A percentile compares a stretch with the other conserved stretches of the same genome.
These are phyloP conservation scores for Silurus lanzhouensis DNA, from an alignment of 2,797 vertebrate species.

Conservation along the genomic window DNA sequence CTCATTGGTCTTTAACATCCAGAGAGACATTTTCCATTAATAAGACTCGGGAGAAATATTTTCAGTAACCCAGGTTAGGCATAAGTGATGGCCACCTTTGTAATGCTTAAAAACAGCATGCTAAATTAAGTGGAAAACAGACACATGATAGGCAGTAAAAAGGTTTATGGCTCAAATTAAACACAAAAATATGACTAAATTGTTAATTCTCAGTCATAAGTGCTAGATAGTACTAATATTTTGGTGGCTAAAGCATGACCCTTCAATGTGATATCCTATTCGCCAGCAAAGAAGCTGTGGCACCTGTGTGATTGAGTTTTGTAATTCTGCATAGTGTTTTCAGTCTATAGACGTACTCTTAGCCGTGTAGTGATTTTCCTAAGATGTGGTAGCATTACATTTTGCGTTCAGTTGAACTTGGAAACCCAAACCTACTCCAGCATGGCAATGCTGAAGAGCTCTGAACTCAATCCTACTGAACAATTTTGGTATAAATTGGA, in stretches of 20 bases:
- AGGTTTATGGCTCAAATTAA: neutral
- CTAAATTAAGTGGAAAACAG: neutral
- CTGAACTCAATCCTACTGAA: too few species aligned
- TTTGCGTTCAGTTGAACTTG: too few species aligned
- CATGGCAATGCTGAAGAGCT: too few species aligned
- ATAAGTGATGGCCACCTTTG: neutral
- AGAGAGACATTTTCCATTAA: neutral
- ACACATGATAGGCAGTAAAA: neutral
- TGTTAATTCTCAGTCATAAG: neutral
- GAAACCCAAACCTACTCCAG: too few species aligned
- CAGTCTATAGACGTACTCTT: neutral
- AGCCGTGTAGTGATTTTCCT: neutral
- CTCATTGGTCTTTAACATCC: neutral
- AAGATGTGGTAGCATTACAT: neutral
- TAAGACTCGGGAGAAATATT: neutral
- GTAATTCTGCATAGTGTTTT: neutral
- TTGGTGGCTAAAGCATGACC: neutral
- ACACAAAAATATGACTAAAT: neutral
- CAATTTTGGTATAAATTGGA: too few species aligned
- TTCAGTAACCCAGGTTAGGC: neutral
- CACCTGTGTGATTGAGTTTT: slow-evolving; percentile 1
- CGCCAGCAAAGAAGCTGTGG: neutral
- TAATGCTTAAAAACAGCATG: neutral
- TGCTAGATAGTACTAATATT: neutral
- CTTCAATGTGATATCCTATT: slow-evolving; percentile 9